phyloP scores from a whole-genome alignment of 1,140 invertebrate species.

The Goniozus legneri region DNA sequence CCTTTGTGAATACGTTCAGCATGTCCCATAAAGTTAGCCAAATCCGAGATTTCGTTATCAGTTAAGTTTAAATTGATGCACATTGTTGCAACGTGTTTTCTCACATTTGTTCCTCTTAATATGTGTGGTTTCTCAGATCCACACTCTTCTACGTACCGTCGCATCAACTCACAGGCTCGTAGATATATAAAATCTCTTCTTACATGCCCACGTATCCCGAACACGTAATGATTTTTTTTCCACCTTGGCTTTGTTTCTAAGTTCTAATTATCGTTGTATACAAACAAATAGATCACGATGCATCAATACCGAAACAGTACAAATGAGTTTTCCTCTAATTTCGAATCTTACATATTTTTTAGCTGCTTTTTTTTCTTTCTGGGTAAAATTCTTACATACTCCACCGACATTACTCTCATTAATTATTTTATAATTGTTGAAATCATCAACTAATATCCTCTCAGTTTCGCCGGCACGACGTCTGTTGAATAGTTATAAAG shows the following conservation, averaged over 20 bases:
- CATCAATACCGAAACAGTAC: conserved; percentile 1
- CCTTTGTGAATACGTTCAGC: conserved; percentile 9
- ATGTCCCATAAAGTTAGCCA: conserved; percentile 19
- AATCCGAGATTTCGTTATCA: conserved; percentile 5
- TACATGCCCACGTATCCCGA: not conserved
- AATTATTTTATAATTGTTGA: not conserved
- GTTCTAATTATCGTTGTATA: not conserved
- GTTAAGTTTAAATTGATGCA: conserved; percentile 4
- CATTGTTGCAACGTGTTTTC: conserved; percentile 23
- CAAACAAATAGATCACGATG: not conserved
- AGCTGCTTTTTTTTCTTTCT: not conserved
- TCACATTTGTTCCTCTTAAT: conserved; percentile 16
- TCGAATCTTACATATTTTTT: not conserved
- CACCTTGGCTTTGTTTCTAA: not conserved
- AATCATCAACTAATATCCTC: not conserved
- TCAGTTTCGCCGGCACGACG: conserved; percentile 2
- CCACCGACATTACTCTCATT: not conserved
- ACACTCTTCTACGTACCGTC: conserved; percentile 5
- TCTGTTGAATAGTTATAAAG: conserved; percentile 2
- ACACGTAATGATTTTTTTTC: not conserved
- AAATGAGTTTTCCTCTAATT: not conserved
- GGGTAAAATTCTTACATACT: not conserved
- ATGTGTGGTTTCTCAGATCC: conserved; percentile 1
- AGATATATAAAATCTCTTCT: conserved; percentile 1
- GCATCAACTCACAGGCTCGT: not conserved